phyloP scores from a whole-genome alignment of 2,888 invertebrate genomes.

The Phlogophora meticulosa region DNA sequence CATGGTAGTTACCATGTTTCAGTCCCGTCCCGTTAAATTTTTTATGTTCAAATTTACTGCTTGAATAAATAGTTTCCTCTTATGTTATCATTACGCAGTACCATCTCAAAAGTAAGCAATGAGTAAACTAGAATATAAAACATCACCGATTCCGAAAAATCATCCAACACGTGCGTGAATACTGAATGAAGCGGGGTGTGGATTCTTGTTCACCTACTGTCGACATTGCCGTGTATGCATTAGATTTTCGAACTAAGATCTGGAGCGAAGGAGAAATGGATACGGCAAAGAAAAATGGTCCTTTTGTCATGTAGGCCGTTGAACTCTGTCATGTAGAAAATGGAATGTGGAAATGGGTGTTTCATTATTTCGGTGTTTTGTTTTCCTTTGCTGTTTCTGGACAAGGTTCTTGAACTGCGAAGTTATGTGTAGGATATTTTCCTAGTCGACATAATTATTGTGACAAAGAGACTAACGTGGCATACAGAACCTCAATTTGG shows the following conservation, averaged over 20 bases:
- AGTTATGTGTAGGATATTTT: neutral
- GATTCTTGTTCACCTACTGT: conserved; percentile 36
- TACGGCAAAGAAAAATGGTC: neutral
- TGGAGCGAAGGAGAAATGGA: conserved; percentile 8
- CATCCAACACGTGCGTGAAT: conserved; percentile 40
- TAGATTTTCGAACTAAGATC: conserved; percentile 1
- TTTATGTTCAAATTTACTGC: too few species aligned
- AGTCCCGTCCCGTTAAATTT: too few species aligned
- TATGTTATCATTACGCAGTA: conserved; percentile 12
- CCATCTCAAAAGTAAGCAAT: conserved; percentile 22
- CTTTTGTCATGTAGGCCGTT: conserved; percentile 2
- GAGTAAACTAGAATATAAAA: conserved; percentile 44
- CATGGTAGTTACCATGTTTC: too few species aligned
- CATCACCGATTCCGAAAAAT: conserved; percentile 43
- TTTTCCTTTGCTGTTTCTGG: neutral
- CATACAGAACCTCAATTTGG: conserved; percentile 24
- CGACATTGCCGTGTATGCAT: conserved; percentile 33
- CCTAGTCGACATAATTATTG: neutral
- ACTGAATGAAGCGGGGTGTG: conserved; percentile 38
- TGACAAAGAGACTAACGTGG: neutral
- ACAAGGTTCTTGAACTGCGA: conserved; percentile 16
- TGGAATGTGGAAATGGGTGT: conserved; percentile 5
- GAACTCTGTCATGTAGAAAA: conserved; percentile 19
- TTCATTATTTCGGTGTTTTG: neutral
- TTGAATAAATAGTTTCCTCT: neutral